phyloP scores from a whole-genome alignment of 2,797 vertebrate genomes.

The Rhinoraja longicauda region DNA sequence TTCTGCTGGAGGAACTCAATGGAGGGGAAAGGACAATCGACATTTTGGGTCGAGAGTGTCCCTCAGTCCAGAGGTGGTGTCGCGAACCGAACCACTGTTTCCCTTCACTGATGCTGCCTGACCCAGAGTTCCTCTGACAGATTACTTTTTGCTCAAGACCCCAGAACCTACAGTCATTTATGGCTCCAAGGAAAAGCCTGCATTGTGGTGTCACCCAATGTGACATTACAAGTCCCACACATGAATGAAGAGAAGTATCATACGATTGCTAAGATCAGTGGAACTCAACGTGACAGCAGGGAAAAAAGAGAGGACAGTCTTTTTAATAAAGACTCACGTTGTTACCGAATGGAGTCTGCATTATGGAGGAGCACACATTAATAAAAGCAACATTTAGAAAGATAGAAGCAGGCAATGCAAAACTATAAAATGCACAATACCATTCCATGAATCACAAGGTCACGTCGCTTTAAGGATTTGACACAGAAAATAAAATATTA shows the following conservation, averaged over 20 bases:
- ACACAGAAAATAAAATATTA: not conserved
- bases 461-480: not conserved
- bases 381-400: not conserved
- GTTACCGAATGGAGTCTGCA: not conserved
- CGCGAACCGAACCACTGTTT: too few species aligned
- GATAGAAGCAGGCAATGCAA: not conserved
- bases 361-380: not conserved
- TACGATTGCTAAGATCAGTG: not conserved
- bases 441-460: not conserved
- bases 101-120: too few species aligned
- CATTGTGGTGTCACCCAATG: too few species aligned
- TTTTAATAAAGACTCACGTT: not conserved
- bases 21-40: too few species aligned
- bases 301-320: not conserved
- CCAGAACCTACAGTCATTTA: too few species aligned
- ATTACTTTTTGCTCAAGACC: too few species aligned
- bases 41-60: too few species aligned
- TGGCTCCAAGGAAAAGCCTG: not conserved
- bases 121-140: too few species aligned
- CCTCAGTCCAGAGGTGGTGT: too few species aligned
- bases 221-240: not conserved
- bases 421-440: not conserved
- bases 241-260: not conserved
- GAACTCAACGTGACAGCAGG: not conserved
- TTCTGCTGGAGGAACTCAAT: too few species aligned